Evolutionary conservation across 64 coral and sea anemone genomes (phyloP).

Genomic region (Pocillopora verrucosa): DNA sequence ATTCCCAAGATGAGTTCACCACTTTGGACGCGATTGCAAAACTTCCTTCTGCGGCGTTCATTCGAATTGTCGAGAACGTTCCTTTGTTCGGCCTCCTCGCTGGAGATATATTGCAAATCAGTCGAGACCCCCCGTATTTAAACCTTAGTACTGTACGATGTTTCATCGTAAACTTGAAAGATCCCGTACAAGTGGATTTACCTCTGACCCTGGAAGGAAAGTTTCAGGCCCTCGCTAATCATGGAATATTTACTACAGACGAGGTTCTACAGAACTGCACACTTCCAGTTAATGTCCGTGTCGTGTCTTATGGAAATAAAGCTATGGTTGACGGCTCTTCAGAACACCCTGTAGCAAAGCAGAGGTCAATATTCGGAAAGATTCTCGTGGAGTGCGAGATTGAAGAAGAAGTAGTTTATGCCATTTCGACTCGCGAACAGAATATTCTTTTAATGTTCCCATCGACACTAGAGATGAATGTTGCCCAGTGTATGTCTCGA

Average conservation of each 20-base stretch:
- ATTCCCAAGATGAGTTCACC: neutral
- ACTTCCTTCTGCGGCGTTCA: constrained; percentile 13
- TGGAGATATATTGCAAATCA: constrained; percentile 35
- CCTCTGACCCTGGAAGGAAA: constrained; percentile 27
- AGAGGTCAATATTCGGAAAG: neutral
- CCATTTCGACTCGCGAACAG: neutral
- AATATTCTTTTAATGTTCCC: constrained; percentile 8
- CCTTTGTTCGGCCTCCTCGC: constrained; percentile 20
- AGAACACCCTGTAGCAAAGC: neutral
- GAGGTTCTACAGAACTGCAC: constrained; percentile 1
- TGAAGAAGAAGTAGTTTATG: constrained; percentile 44
- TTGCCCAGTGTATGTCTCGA: neutral
- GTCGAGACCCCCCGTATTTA: neutral
- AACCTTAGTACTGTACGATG: neutral
- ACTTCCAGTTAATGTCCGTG: neutral
- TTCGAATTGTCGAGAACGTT: constrained; percentile 33
- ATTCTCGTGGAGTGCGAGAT: constrained; percentile 29
- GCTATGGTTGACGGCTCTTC: neutral
- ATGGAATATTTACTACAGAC: constrained; percentile 20
- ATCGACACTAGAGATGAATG: constrained; percentile 14
- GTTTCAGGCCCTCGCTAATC: constrained; percentile 42
- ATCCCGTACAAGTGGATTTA: constrained; percentile 5
- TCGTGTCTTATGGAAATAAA: neutral
- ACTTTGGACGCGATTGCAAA: constrained; percentile 12
- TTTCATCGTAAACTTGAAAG: neutral